Evolutionary conservation across 2,113 vertebrate species (phyloP).

Genomic region (Otolemur garnettii): DNA sequence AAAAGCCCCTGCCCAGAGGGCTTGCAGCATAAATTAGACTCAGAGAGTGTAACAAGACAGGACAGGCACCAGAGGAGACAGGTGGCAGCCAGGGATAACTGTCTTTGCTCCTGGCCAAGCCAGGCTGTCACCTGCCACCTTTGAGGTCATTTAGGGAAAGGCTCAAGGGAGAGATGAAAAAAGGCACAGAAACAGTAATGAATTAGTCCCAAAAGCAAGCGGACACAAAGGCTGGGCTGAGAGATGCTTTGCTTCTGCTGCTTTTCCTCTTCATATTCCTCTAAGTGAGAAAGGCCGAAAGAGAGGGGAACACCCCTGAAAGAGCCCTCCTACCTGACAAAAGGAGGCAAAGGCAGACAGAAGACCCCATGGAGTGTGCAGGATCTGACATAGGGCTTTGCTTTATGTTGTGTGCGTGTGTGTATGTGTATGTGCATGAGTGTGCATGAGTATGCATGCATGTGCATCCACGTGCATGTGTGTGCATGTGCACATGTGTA

Average conservation of each 20-base stretch:
- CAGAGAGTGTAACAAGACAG: constrained; percentile 53
- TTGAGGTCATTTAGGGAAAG: background rate
- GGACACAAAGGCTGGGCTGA: background rate
- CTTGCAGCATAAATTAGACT: constrained; percentile 65
- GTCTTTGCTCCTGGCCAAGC: constrained; percentile 63
- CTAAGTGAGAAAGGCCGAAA: background rate
- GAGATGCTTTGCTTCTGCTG: background rate
- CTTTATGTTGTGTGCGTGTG: background rate
- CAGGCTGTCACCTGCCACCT: constrained; percentile 65
- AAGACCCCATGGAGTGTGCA: background rate
- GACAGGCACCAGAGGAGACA: constrained; percentile 59
- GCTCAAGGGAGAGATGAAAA: constrained; percentile 12
- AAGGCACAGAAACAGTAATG: background rate
- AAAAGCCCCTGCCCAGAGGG: constrained; percentile 64
- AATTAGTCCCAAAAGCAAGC: background rate
- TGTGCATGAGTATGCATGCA: no score
- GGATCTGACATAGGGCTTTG: background rate
- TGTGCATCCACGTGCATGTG: no score
- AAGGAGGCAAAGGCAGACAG: background rate
- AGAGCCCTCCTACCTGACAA: background rate
- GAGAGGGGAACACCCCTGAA: background rate
- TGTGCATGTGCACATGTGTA: no score
- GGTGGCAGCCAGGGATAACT: constrained; percentile 64
- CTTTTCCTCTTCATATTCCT: background rate
- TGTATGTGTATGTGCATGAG: no score